Evolutionary conservation across 2,797 vertebrate genomes (phyloP), one percentile per base, ranked within the genome.

Genomic region (Cuniculus paca): DNA sequence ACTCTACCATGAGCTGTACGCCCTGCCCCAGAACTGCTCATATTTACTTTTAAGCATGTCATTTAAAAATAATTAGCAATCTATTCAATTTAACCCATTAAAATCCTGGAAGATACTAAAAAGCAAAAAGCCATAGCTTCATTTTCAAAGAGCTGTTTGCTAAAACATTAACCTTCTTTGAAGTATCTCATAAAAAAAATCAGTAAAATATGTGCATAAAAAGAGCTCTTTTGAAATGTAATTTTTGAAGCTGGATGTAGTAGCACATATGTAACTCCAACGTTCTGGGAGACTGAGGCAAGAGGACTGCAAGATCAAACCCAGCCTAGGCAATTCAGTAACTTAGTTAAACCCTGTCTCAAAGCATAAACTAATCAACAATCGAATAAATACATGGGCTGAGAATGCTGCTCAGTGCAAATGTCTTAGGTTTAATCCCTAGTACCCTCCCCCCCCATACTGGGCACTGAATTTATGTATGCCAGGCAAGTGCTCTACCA

Each of bases 111-210:
- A 17, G 42, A 36, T 95, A 90, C 82, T 60, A 52, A 91, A 86
- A 83, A 82, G 14, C 31, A 42, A 34, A 94, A 95, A 87, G 52
- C 31, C 34, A 84, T 11, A 88, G 26, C 68, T 72, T 88, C 84
- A 8, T 81, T 94, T 95, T 79, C 75, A 74, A 97, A 94, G 54
- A 94, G 61, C 20, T 26, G 90, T 50, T 34, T 93, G 88, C 74
- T 94, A 93, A 97, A 94, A 95, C 68, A 91, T 24, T 93, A 91
- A 92, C 5, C 6, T 74, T 72, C 34, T 56, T 5, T 45, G 24
- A 52, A 91, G 26, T 90, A 6, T 61, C 45, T 95, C 70, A 79
- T 54, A 95, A 82, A 54, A 54, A 54, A 94, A 72, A 81, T 52
- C 48, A 91, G 10, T 74, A 92, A 92, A 19, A 87, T 65, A 63